A percentile compares a stretch with the other conserved stretches of the same genome.
phyloP scores from a whole-genome alignment of 1,140 invertebrate species.

The Orchestia grillus region DNA sequence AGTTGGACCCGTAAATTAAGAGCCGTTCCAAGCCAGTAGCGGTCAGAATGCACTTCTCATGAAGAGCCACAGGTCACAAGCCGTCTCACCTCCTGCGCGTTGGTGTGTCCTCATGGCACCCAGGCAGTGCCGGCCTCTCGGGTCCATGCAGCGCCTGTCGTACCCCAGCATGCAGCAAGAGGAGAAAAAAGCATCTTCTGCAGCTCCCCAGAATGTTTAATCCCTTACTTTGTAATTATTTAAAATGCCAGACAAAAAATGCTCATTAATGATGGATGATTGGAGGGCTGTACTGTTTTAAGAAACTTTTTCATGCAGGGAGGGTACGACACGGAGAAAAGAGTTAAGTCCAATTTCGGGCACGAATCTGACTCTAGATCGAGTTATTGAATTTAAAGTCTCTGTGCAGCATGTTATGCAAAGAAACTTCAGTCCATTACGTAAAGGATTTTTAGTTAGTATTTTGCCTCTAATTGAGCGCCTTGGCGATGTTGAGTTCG shows the following conservation, averaged over 20 bases:
- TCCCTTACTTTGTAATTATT: no score
- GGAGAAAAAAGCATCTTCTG: neutral
- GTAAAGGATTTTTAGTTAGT: neutral
- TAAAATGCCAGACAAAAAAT: no score
- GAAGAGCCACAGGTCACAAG: neutral
- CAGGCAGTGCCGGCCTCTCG: no score
- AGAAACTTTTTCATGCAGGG: no score
- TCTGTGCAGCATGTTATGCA: neutral
- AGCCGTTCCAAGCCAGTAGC: neutral
- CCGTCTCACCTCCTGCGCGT: no score
- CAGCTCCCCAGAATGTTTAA: neutral
- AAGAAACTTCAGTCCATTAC: neutral
- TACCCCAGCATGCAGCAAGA: no score
- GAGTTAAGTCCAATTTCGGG: neutral
- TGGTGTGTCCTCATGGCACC: no score
- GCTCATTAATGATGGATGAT: no score
- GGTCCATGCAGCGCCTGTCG: no score
- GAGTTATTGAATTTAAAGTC: neutral
- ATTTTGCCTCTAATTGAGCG: neutral
- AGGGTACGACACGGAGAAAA: no score
- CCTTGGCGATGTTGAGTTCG: neutral
- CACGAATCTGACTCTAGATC: neutral
- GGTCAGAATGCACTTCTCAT: neutral
- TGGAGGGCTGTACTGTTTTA: no score
- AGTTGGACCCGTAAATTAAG: no score